Evolutionary conservation across 2,888 invertebrate genomes (phyloP).

Genomic region (Oscheius onirici): DNA sequence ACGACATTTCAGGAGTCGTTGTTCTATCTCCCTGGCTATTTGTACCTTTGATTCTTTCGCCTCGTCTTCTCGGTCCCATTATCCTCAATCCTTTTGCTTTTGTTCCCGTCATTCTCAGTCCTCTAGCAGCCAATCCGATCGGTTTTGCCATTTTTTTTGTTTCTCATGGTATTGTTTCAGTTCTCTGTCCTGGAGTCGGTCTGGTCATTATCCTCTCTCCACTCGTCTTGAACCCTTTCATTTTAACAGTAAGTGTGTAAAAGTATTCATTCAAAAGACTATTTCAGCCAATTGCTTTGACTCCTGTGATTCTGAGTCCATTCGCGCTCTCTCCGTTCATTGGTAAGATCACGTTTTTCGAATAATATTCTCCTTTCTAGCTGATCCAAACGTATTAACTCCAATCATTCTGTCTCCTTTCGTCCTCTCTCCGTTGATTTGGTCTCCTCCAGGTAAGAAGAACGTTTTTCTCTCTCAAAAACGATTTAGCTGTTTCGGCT

Average conservation of each 20-base stretch:
- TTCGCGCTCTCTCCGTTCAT: constrained; percentile 28
- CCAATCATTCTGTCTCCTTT: constrained; percentile 24
- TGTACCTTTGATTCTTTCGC: constrained; percentile 31
- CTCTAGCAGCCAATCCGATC: constrained; percentile 19
- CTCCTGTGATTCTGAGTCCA: constrained; percentile 23
- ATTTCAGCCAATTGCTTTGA: not conserved
- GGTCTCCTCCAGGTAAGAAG: not conserved
- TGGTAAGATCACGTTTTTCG: too few species aligned
- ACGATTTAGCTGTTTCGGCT: constrained; percentile 1
- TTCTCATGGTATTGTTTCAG: too few species aligned
- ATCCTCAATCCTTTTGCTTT: constrained; percentile 24
- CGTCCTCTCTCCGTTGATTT: constrained; percentile 8
- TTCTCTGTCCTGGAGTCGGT: constrained; percentile 20
- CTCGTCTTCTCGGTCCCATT: constrained; percentile 27
- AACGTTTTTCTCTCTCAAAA: not conserved
- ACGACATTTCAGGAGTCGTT: constrained; percentile 14
- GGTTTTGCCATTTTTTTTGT: too few species aligned
- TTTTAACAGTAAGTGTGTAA: constrained; percentile 1
- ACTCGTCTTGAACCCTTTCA: constrained; percentile 30
- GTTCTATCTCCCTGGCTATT: constrained; percentile 55
- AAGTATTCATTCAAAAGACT: not conserved
- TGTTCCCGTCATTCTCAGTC: constrained; percentile 29
- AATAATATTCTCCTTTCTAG: not conserved
- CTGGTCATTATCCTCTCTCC: constrained; percentile 28
- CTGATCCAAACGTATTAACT: constrained; percentile 12